Evolutionary conservation across 2,797 vertebrate genomes (phyloP).

Genomic region (Varecia variegata): DNA sequence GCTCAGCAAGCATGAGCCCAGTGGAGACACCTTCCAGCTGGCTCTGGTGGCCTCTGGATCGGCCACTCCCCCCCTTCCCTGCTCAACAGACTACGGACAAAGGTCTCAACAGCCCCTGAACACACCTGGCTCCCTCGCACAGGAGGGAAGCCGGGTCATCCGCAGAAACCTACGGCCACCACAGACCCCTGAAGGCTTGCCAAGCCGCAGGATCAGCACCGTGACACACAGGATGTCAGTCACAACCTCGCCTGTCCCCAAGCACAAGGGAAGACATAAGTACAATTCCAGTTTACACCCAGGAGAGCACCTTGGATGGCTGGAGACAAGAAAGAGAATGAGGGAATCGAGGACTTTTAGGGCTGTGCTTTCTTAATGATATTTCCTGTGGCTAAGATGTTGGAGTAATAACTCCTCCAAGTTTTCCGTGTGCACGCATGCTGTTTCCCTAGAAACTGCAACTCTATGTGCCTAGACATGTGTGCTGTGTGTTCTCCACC

Average conservation of each 20-base stretch:
- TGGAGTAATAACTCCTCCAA: neutral
- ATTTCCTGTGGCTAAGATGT: neutral
- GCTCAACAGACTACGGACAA: neutral
- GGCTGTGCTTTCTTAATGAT: neutral
- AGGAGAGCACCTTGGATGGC: neutral
- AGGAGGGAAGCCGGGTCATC: neutral
- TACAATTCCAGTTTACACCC: neutral
- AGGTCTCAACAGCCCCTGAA: neutral
- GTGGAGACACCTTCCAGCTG: neutral
- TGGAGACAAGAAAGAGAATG: neutral
- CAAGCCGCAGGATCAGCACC: neutral
- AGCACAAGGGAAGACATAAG: neutral
- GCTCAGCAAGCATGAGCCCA: no score
- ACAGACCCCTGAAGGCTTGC: neutral
- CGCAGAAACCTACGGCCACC: neutral
- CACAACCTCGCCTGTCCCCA: neutral
- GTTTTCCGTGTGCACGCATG: neutral
- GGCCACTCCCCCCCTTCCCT: neutral
- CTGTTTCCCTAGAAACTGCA: neutral
- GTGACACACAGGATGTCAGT: neutral
- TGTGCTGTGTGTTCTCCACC: accelerated
- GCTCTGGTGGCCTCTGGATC: neutral
- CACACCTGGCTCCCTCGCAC: neutral
- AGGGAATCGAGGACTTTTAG: neutral
- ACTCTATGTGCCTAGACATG: accelerated